phyloP scores from a whole-genome alignment of 2,797 vertebrate genomes.

The Clarias fuscus region DNA sequence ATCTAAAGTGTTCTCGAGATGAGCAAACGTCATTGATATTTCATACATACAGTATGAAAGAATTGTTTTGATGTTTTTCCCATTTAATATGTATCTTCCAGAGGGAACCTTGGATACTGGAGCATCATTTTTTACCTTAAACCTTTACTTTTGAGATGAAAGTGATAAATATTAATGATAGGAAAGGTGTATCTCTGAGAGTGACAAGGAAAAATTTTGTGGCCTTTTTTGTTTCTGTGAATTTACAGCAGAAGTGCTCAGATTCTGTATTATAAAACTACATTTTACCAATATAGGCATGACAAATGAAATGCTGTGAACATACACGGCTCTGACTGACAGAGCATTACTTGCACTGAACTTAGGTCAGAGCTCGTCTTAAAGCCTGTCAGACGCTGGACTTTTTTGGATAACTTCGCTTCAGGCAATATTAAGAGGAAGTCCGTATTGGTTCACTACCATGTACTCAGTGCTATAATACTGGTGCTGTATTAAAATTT shows the following conservation, averaged over 20 bases:
- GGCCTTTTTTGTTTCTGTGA: not conserved
- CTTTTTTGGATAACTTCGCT: not conserved
- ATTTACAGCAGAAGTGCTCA: not conserved
- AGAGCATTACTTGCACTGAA: not conserved
- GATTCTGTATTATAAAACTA: not conserved
- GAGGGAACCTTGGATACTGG: not conserved
- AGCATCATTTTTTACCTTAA: not conserved
- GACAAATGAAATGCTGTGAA: constrained; percentile 1
- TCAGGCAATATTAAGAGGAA: not conserved
- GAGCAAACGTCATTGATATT: not conserved
- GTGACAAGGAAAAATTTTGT: not conserved
- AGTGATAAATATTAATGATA: not conserved
- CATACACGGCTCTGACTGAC: not conserved
- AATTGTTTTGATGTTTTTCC: not conserved
- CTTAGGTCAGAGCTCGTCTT: not conserved
- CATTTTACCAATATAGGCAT: not conserved
- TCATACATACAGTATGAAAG: no score
- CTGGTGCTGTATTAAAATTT: not conserved
- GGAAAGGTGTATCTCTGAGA: no score
- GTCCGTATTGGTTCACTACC: not conserved
- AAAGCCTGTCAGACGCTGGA: not conserved
- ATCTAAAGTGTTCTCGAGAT: not conserved
- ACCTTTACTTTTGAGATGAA: not conserved
- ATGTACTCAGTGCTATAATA: not conserved
- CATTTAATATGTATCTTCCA: no score